These are phyloP conservation scores for Steromphala cineraria DNA, from an alignment of 2,888 invertebrate genomes.

Conservation along the genomic window DNA sequence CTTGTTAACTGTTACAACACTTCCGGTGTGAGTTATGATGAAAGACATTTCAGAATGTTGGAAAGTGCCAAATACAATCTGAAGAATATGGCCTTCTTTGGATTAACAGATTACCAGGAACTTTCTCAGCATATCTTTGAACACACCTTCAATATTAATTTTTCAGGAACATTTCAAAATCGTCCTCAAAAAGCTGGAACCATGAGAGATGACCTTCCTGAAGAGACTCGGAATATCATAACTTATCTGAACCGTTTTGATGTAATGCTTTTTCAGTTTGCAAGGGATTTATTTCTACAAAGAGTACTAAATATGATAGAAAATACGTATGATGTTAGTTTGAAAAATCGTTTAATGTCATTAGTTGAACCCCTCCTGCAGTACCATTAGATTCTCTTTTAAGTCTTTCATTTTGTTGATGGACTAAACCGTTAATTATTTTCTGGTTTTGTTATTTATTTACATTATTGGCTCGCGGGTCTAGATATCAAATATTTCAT, in stretches of 20 bases:
- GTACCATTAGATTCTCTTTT: too few relatives aligned
- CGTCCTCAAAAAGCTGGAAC: too few relatives aligned
- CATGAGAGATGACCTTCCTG: too few relatives aligned
- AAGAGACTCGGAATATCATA: too few relatives aligned
- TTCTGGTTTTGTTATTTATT: too few relatives aligned
- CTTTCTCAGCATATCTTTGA: conserved; percentile 74
- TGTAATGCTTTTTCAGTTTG: conserved; percentile 93
- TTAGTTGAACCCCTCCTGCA: too few relatives aligned
- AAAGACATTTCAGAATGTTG: conserved; percentile 82
- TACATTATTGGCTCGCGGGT: too few relatives aligned
- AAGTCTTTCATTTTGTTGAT: too few relatives aligned
- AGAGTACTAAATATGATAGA: conserved; percentile 74
- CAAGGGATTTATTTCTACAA: conserved; percentile 86
- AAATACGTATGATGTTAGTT: too few relatives aligned
- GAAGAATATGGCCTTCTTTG: conserved; percentile 94
- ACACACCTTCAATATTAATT: conserved; percentile 66
- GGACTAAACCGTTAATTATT: too few relatives aligned
- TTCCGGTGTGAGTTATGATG: conserved; percentile 44
- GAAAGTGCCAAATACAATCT: conserved; percentile 97
- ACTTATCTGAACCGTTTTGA: conserved; percentile 90
- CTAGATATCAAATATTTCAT: too few relatives aligned
- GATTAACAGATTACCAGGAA: conserved; percentile 95
- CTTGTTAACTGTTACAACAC: conserved; percentile 95
- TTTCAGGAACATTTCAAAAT: conserved; percentile 31
- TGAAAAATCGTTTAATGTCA: too few relatives aligned